Evolutionary conservation across 2,113 vertebrate genomes (phyloP).

Genomic region (Mustela nigripes): DNA sequence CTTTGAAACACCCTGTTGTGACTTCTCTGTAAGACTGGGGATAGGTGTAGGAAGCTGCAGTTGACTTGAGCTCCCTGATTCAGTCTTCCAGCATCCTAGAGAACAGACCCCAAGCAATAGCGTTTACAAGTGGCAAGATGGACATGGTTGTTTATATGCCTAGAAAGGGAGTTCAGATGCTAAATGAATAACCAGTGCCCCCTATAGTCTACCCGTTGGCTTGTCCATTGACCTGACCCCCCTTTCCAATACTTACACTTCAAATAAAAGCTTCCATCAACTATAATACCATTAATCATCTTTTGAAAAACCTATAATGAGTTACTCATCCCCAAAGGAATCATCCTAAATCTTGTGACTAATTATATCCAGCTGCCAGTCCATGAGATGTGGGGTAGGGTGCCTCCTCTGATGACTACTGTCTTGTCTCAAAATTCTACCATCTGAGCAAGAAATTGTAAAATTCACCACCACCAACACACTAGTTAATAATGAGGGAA

Average conservation of each 20-base stretch:
- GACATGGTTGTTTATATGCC: not conserved
- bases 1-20: not conserved
- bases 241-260: not conserved
- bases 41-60: not conserved
- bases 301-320: not conserved
- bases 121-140: not conserved
- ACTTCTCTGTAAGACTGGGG: not conserved
- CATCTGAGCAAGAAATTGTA: not conserved
- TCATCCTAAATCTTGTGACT: not conserved
- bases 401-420: not conserved
- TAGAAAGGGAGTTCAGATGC: not conserved
- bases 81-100: not conserved
- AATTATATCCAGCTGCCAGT: not conserved
- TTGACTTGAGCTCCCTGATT: not conserved
- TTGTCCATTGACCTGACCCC: not conserved
- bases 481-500: not conserved
- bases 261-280: not conserved
- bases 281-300: not conserved
- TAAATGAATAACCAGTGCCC: not conserved
- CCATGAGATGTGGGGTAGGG: not conserved
- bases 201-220: not conserved
- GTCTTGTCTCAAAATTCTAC: not conserved
- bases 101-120: not conserved
- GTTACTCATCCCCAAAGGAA: not conserved
- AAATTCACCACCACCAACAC: not conserved